Base-by-base conservation (phyloP, 2,113 vertebrate species). In the Zosterops borbonicus region DNA sequence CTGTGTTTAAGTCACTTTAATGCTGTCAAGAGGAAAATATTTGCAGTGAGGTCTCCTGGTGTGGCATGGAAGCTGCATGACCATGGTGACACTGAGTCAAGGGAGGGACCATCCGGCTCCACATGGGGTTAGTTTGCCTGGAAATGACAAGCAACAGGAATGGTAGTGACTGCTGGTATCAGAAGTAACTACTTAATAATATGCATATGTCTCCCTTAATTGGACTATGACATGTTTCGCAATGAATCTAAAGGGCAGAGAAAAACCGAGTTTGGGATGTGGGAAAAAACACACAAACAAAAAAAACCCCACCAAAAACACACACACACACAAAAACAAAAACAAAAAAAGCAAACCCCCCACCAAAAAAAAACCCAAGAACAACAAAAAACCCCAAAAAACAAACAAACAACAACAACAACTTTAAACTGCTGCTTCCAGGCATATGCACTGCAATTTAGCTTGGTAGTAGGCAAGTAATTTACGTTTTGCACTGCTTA, bases 41-140 rank as follows among this genome's bases (percentile, higher is more conserved):
- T 7, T 44, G 60, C 56, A 46, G 8, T 35, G 64, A 83, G 31
- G 23, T 80, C 25, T 85, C 42, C 56, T 60, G 44, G 16, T 67
- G 63, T 53, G 71, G 2, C 2, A 0, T 33, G 35, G 29, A 73
- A 53, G 41, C 53, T 87, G 28, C 22, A n/a, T 56, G 25, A 50
- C 31, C 5, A 1, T 17, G 16, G 27, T 8, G 49, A 23, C 6
- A 4, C 9, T 37, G 70, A 76, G 12, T 1, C 1, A 65, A n/a
- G 25, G 39, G 16, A 83, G 56, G 33, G 35, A 27, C 28, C 10
- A 2, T 74, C 70, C 4, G 6, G 24, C 42, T 65, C 18, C 14
- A 16, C 4, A 0, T 13, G 16, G 22, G 25, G 2, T 53, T 89
- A 59, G 20, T 84, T 77, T 70, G 55, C 41, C 29, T 14, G 29